Percentiles rank a stretch among this genome's conserved stretches.
phyloP scores from a whole-genome alignment of 2,888 invertebrate genomes.

The Hipparchia semele region DNA sequence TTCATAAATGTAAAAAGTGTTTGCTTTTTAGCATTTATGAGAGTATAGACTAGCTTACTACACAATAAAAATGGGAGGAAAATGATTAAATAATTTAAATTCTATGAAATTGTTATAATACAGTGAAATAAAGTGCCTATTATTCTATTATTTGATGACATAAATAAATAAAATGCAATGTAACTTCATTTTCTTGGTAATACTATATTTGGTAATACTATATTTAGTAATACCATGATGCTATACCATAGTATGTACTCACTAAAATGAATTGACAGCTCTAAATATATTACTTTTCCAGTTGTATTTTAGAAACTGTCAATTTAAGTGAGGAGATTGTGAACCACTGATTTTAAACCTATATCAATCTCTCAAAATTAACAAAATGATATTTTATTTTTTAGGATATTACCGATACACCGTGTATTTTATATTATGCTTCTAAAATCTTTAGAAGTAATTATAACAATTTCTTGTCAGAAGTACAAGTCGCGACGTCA shows the following conservation, averaged over 20 bases:
- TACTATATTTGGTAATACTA: too few relatives aligned
- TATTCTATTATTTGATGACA: constrained; percentile 13
- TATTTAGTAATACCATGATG: too few relatives aligned
- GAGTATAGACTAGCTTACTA: background rate
- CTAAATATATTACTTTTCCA: too few relatives aligned
- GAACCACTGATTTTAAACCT: too few relatives aligned
- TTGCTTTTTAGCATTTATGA: background rate
- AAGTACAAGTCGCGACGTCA: constrained; percentile 33
- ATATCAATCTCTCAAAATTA: too few relatives aligned
- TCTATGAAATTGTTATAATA: constrained; percentile 36
- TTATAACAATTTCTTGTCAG: constrained; percentile 48
- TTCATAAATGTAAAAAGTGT: background rate
- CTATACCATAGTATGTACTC: too few relatives aligned
- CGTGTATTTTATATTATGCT: background rate
- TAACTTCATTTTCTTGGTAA: too few relatives aligned
- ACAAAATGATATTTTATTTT: too few relatives aligned
- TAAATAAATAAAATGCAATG: constrained; percentile 15
- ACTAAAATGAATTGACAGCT: too few relatives aligned
- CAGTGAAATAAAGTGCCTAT: constrained; percentile 6
- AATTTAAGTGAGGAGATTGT: too few relatives aligned
- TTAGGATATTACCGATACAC: background rate
- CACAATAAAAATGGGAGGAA: background rate
- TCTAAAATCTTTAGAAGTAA: constrained; percentile 12
- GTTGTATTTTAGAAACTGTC: too few relatives aligned
- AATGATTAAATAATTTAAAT: background rate